phyloP scores from a whole-genome alignment of 2,113 vertebrate genomes.

The Vicugna pacos region DNA sequence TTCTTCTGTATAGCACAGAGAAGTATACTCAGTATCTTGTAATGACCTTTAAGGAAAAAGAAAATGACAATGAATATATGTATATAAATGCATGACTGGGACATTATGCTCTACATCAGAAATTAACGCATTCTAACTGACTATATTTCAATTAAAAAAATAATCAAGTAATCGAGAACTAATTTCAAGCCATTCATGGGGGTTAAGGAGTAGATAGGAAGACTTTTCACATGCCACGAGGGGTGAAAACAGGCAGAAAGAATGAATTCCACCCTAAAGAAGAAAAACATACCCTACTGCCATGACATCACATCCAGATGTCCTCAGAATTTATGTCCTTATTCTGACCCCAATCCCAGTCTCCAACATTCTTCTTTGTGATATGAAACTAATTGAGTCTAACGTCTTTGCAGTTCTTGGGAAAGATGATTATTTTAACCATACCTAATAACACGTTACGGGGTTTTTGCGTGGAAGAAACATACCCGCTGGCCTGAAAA shows the following conservation, averaged over 20 bases:
- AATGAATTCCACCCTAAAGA: neutral
- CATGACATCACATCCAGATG: too few relatives aligned
- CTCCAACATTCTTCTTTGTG: neutral
- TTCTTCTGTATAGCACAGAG: too few relatives aligned
- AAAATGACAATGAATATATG: too few relatives aligned
- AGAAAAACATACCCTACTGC: neutral
- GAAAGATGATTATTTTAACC: neutral
- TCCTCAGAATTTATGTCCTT: neutral
- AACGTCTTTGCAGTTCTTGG: neutral
- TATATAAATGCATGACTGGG: too few relatives aligned
- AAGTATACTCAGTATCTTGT: too few relatives aligned
- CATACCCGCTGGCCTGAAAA: neutral
- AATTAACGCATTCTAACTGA: too few relatives aligned
- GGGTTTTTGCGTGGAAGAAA: neutral
- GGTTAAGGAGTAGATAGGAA: neutral
- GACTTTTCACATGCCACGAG: too few relatives aligned
- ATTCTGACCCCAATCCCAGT: neutral
- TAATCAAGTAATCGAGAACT: neutral
- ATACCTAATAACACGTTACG: neutral
- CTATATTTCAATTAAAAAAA: too few relatives aligned
- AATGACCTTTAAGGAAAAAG: too few relatives aligned
- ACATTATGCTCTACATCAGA: too few relatives aligned
- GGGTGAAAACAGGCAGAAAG: accelerated
- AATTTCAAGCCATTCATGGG: neutral
- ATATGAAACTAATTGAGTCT: neutral